Conservation (phyloP, 2,113 vertebrate species). For the Trinectes maculatus region DNA sequence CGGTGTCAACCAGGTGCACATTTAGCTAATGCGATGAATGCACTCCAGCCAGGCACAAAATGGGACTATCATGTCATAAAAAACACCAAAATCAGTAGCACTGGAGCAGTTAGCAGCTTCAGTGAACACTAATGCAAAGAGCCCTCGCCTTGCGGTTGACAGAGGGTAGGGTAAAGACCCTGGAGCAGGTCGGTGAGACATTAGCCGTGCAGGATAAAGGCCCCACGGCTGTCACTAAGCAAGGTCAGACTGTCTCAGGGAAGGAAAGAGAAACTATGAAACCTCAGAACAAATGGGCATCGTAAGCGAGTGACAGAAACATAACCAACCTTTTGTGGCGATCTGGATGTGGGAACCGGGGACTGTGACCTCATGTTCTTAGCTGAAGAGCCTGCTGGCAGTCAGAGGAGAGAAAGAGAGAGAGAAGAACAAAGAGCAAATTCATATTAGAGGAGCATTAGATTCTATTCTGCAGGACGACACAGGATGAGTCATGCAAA, state of each 20-base stretch:
- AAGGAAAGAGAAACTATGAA: background rate
- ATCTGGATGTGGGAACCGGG: constrained; percentile 89
- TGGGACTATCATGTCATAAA: constrained; percentile 43
- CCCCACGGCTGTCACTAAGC: constrained; percentile 35
- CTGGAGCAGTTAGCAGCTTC: constrained; percentile 50
- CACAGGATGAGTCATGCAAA: constrained; percentile 62
- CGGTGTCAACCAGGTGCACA: constrained; percentile 18
- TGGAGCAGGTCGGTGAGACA: constrained; percentile 23
- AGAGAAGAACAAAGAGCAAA: constrained; percentile 15
- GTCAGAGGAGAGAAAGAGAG: constrained; percentile 21
- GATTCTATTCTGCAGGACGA: constrained; percentile 35
- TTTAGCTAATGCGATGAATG: constrained; percentile 29
- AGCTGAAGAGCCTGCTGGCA: constrained; percentile 89
- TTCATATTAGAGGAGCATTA: constrained; percentile 50
- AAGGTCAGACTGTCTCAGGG: constrained; percentile 37
- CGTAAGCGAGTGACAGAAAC: constrained; percentile 22
- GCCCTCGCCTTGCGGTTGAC: constrained; percentile 34
- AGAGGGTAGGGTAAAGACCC: constrained; percentile 52
- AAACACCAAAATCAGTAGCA: constrained; percentile 60
- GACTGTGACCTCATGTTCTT: constrained; percentile 89
- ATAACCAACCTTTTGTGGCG: constrained; percentile 92
- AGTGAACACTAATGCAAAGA: constrained; percentile 53
- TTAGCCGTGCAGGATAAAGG: constrained; percentile 31
- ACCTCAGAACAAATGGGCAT: background rate
- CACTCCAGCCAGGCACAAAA: constrained; percentile 33